These are phyloP conservation scores for Cyprinodon variegatus DNA, from an alignment of 2,113 vertebrate species.

Conservation along the genomic window DNA sequence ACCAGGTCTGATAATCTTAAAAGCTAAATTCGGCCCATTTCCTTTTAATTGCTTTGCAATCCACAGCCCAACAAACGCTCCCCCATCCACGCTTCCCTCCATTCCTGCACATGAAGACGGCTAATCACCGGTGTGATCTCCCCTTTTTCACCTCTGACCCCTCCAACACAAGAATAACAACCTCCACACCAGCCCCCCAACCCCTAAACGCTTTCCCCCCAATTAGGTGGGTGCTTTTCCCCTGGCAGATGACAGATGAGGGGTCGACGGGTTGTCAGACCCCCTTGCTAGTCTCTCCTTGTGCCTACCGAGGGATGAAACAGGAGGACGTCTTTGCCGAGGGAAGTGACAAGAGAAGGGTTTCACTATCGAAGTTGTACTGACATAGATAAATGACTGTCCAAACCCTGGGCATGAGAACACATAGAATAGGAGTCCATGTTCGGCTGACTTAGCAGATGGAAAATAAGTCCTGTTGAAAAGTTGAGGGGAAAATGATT, in stretches of 20 bases:
- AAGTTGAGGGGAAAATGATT: slow-evolving; percentile 5
- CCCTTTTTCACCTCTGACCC: slow-evolving; percentile 75
- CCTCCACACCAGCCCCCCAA: slow-evolving; percentile 59
- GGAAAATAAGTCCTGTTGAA: slow-evolving; percentile 38
- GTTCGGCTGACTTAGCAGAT: slow-evolving; percentile 15
- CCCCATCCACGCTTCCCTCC: slow-evolving; percentile 22
- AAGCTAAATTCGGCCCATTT: slow-evolving; percentile 17
- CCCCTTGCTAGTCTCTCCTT: slow-evolving; percentile 65
- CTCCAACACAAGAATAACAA: slow-evolving; percentile 76
- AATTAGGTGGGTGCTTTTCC: slow-evolving; percentile 76
- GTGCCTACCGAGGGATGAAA: slow-evolving; percentile 61
- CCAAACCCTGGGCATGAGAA: slow-evolving; percentile 28
- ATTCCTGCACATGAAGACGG: slow-evolving; percentile 61
- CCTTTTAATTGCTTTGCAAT: slow-evolving; percentile 64
- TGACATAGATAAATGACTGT: slow-evolving; percentile 65
- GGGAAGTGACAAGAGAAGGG: slow-evolving; percentile 53
- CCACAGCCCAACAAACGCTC: slow-evolving; percentile 42
- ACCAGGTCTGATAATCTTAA: slow-evolving; percentile 12
- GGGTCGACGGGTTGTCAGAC: slow-evolving; percentile 71
- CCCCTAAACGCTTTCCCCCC: slow-evolving; percentile 50
- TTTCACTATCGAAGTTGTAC: slow-evolving; percentile 42
- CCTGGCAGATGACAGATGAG: slow-evolving; percentile 76
- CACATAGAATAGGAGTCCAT: not conserved
- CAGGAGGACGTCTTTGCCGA: slow-evolving; percentile 51
- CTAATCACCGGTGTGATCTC: slow-evolving; percentile 76